Evolutionary conservation across 2,888 invertebrate species (phyloP).

Genomic region (Epinotia ramella): DNA sequence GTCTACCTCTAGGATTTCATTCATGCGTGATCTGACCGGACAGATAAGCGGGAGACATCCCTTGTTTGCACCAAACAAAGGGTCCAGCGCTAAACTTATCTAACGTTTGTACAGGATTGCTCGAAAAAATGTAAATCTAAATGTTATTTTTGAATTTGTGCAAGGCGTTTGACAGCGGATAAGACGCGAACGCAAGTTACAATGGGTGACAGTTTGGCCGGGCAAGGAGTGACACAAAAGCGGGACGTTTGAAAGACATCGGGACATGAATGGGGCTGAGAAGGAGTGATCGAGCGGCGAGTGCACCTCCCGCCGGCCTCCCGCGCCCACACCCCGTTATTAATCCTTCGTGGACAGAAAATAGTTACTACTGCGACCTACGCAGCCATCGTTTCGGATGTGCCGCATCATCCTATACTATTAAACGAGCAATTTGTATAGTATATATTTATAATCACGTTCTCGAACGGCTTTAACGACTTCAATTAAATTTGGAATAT

Average conservation of each 20-base stretch:
- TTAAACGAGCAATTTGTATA: no score
- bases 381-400: not conserved
- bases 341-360: conserved; percentile 61
- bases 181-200: conserved; percentile 66
- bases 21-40: conserved; percentile 62
- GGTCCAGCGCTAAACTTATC: conserved; percentile 78
- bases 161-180: conserved; percentile 83
- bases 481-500: no score
- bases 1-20: conserved; percentile 60
- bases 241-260: conserved; percentile 76
- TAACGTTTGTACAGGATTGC: conserved; percentile 77
- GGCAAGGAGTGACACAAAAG: conserved; percentile 76
- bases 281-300: conserved; percentile 81
- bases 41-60: conserved; percentile 79
- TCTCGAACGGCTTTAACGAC: no score
- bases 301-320: conserved; percentile 46
- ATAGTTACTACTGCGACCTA: conserved; percentile 12
- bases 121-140: conserved; percentile 72
- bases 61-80: conserved; percentile 82
- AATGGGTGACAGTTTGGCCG: conserved; percentile 78
- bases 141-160: conserved; percentile 85
- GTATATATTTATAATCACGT: no score
- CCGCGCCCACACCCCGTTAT: conserved; percentile 54
- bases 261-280: conserved; percentile 73
- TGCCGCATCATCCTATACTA: not conserved